phyloP scores from a whole-genome alignment of 1,140 invertebrate species.

The Drosophila sechellia region DNA sequence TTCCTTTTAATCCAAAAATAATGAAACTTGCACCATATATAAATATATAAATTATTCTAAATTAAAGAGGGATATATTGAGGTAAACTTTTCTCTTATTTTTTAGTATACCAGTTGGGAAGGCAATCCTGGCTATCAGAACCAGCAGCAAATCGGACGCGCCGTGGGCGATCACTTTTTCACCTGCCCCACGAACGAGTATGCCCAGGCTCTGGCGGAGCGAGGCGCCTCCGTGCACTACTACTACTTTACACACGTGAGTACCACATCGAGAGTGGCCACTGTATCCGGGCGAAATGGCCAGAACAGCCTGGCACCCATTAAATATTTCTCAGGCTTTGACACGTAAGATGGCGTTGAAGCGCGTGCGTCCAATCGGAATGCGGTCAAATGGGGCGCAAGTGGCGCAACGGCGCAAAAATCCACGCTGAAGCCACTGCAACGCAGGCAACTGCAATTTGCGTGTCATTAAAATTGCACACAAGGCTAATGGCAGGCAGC shows the following conservation, averaged over 20 bases:
- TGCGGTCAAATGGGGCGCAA: slow-evolving; percentile 75
- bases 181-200: slow-evolving; percentile 96
- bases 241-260: slow-evolving; percentile 97
- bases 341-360: slow-evolving; percentile 71
- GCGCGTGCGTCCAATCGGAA: slow-evolving; percentile 71
- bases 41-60: too few species aligned
- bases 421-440: slow-evolving; percentile 28
- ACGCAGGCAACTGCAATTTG: slow-evolving; percentile 68
- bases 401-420: slow-evolving; percentile 29
- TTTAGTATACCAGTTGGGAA: slow-evolving; percentile 96
- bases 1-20: background rate
- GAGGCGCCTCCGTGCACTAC: slow-evolving; percentile 93
- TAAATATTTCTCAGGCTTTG: slow-evolving; percentile 76
- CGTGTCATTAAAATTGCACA: slow-evolving; percentile 82
- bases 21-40: too few species aligned
- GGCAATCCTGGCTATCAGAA: slow-evolving; percentile 92
- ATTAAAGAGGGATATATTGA: background rate
- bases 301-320: slow-evolving; percentile 33
- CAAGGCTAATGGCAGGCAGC: slow-evolving; percentile 73
- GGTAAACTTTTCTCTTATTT: slow-evolving; percentile 41
- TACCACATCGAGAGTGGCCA: slow-evolving; percentile 59
- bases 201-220: slow-evolving; percentile 92
- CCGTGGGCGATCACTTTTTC: slow-evolving; percentile 97
- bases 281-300: background rate
- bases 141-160: slow-evolving; percentile 93